Conservation (phyloP, 2,113 vertebrate species). For the Ceyx margarethae region DNA sequence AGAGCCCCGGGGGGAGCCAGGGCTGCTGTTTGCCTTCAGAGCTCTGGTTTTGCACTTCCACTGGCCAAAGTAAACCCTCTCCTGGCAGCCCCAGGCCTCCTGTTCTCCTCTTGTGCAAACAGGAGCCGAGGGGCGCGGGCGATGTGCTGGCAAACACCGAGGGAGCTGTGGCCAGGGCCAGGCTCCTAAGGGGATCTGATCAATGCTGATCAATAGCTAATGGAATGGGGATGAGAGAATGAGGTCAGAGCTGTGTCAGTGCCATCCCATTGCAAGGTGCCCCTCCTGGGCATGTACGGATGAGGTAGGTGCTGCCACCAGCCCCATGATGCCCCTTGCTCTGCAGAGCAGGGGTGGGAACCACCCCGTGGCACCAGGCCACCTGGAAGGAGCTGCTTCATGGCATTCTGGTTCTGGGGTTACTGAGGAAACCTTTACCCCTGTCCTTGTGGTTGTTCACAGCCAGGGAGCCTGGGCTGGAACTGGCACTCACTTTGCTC, state of each 20-base stretch:
- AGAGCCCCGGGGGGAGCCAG: not conserved
- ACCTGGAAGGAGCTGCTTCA: not conserved
- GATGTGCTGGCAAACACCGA: not conserved
- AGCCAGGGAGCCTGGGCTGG: not conserved
- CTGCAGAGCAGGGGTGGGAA: not conserved
- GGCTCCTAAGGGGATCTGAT: not conserved
- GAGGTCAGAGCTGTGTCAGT: not conserved
- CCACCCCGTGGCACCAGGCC: fast-evolving
- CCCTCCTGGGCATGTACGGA: not conserved
- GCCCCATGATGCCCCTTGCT: not conserved
- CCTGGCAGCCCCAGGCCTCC: fast-evolving
- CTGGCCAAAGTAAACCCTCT: not conserved
- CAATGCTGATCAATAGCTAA: too few relatives aligned
- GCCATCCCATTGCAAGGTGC: too few relatives aligned
- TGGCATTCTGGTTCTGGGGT: not conserved
- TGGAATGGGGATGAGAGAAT: too few relatives aligned
- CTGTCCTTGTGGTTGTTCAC: not conserved
- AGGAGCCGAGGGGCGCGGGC: not conserved
- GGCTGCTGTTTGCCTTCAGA: not conserved
- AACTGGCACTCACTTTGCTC: not conserved
- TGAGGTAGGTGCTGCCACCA: too few relatives aligned
- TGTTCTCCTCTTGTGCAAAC: not conserved
- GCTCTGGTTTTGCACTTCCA: not conserved
- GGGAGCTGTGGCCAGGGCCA: not conserved
- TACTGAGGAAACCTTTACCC: not conserved